A percentile compares a stretch with the other conserved stretches of the same genome.
Evolutionary conservation across 2,113 vertebrate species (phyloP).

Genomic region (Microtus richardsoni): DNA sequence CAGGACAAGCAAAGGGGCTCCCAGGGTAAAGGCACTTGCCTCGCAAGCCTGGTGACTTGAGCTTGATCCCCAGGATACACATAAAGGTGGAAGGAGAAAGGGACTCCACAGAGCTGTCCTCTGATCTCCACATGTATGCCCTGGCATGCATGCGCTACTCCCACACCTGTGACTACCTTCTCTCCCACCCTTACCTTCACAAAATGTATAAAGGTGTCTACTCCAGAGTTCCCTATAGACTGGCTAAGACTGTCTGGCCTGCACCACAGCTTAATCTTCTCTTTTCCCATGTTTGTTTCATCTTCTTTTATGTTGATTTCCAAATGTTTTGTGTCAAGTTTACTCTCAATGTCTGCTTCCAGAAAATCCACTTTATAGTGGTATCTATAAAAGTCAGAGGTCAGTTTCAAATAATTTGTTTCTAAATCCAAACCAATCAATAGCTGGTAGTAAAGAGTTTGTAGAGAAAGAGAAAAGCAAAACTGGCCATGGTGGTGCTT

Average conservation of each 20-base stretch:
- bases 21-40: neutral
- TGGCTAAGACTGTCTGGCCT: neutral
- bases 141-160: neutral
- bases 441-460: neutral
- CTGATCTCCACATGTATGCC: neutral
- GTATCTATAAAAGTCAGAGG: neutral
- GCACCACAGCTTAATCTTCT: neutral
- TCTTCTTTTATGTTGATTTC: neutral
- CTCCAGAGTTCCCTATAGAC: neutral
- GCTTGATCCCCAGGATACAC: neutral
- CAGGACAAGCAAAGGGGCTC: neutral
- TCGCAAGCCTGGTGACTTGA: neutral
- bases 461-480: neutral
- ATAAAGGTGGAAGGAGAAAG: neutral
- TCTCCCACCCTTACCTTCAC: neutral
- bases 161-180: neutral
- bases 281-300: neutral
- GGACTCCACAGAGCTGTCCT: neutral
- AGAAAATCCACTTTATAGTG: neutral
- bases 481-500: neutral
- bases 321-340: neutral
- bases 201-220: neutral
- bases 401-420: slow-evolving; percentile 2
- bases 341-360: neutral
- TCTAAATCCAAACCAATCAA: neutral